phyloP scores from a whole-genome alignment of 2,888 invertebrate genomes.

The Hirtodrosophila confusa region DNA sequence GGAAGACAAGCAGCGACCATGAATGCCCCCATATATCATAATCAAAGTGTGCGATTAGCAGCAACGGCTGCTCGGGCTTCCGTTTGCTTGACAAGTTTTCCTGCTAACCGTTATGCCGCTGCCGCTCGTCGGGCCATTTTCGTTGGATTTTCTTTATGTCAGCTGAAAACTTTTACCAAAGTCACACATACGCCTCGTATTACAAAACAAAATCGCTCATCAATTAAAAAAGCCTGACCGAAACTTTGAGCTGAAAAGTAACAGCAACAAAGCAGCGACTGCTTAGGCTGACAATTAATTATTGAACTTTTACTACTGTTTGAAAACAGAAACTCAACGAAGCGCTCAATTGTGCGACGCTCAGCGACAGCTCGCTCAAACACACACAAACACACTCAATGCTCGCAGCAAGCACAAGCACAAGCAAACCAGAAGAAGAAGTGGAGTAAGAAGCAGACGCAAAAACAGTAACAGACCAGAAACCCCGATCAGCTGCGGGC shows the following conservation, averaged over 20 bases:
- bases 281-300: slow-evolving; percentile 69
- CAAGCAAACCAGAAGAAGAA: slow-evolving; percentile 27
- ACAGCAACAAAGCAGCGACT: slow-evolving; percentile 46
- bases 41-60: slow-evolving; percentile 65
- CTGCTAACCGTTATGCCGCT: slow-evolving; percentile 5
- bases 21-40: slow-evolving; percentile 65
- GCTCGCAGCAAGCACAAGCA: slow-evolving; percentile 42
- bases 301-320: slow-evolving; percentile 77
- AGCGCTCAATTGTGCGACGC: slow-evolving; percentile 60
- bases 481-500: slow-evolving; percentile 53
- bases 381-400: slow-evolving; percentile 23
- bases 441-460: slow-evolving; percentile 3
- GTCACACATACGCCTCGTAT: slow-evolving; percentile 59
- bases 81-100: slow-evolving; percentile 49
- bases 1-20: slow-evolving; percentile 34
- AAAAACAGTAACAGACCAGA: slow-evolving; percentile 32
- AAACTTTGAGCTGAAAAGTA: slow-evolving; percentile 29
- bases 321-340: slow-evolving; percentile 55
- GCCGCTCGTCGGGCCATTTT: slow-evolving; percentile 15
- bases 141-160: too few species aligned
- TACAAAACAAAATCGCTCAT: slow-evolving; percentile 65
- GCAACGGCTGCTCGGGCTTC: slow-evolving; percentile 59
- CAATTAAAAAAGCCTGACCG: slow-evolving; percentile 50
- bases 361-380: slow-evolving; percentile 33
- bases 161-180: slow-evolving; percentile 39